Evolutionary conservation across 2,888 invertebrate genomes (phyloP), one percentile per base, ranked within the genome.

Genomic region (Heterodera filipjevi): DNA sequence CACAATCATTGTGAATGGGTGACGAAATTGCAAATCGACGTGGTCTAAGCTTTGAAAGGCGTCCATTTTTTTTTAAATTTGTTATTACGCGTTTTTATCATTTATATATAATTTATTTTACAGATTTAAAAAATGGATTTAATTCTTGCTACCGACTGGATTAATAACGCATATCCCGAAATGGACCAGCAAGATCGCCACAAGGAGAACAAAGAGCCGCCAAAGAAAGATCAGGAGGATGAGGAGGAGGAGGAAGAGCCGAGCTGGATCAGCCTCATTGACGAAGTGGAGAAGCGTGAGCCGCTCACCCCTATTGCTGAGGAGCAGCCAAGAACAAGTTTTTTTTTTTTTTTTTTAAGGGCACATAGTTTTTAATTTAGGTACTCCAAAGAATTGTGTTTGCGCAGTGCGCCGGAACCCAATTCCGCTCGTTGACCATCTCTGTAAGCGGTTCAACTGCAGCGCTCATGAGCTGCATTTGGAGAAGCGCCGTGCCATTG

Each of bases 1-100:
- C n/a, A 73, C 46, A 14, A 73, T 73, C 73, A 73, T 73, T 46
- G 73, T 73, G 64, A 73, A 73, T 5, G 73, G 73, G 22, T 73
- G 73, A 35, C 64, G 53, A 33, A 73, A 73, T 35, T n/a, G 10
- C 44, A 27, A 22, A 27, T 73, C 32, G 3, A n/a, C 33, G 12
- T 0, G 3, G 3, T 49, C 16, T 16, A 49, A 19, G 10, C 3
- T 3, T 49, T 49, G 49, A 16, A 49, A 49, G 16, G 49, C 14
- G 49, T 49, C 49, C 49, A 49, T 49, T 49, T 49, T 49, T n/a
- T n/a, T n/a, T n/a, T n/a, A n/a, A n/a, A 19, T 14, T 49, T 49
- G 10, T 14, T 49, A 10, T 39, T 39, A 39, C 16, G 19, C 3
- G 3, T 10, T 19, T 19, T 49, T 12, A n/a, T n/a, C 12, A 10